Percentiles rank a stretch among this genome's conserved stretches.
phyloP scores from a whole-genome alignment of 2,113 vertebrate species.

The Peucedramus taeniatus region DNA sequence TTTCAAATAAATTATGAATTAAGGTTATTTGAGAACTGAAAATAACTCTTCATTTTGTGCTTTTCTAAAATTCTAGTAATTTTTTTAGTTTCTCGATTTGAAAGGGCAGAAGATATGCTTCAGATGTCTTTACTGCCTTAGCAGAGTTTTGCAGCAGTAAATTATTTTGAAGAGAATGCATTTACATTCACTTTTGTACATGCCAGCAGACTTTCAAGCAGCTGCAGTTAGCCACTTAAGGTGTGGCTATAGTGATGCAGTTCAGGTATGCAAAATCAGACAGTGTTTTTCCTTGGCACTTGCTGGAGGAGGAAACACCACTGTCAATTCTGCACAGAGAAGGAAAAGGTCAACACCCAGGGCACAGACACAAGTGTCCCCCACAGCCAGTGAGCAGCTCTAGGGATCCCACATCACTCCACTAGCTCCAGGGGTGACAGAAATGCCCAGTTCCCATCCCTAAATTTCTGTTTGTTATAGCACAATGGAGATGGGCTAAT shows the following conservation, averaged over 20 bases:
- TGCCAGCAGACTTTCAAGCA: background rate
- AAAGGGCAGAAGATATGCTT: background rate
- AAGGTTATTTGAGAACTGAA: slow-evolving; percentile 1
- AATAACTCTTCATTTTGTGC: background rate
- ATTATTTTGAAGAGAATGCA: background rate
- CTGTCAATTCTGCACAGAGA: background rate
- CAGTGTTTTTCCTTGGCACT: background rate
- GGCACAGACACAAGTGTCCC: background rate
- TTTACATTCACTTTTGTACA: background rate
- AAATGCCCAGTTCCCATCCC: background rate
- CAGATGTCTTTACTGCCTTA: background rate
- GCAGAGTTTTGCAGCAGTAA: background rate
- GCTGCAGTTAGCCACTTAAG: background rate
- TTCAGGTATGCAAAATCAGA: background rate
- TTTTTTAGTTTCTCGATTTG: background rate
- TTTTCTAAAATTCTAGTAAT: background rate
- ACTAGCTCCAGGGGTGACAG: background rate
- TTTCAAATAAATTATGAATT: slow-evolving; percentile 15
- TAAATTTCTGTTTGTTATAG: background rate
- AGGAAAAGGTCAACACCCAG: background rate
- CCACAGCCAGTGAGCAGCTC: background rate
- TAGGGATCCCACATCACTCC: background rate
- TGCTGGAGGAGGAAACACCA: background rate
- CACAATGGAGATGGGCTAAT: background rate
- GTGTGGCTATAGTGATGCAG: background rate